Conservation (phyloP, 1,140 invertebrate genomes). For the Metopolophium dirhodum region DNA sequence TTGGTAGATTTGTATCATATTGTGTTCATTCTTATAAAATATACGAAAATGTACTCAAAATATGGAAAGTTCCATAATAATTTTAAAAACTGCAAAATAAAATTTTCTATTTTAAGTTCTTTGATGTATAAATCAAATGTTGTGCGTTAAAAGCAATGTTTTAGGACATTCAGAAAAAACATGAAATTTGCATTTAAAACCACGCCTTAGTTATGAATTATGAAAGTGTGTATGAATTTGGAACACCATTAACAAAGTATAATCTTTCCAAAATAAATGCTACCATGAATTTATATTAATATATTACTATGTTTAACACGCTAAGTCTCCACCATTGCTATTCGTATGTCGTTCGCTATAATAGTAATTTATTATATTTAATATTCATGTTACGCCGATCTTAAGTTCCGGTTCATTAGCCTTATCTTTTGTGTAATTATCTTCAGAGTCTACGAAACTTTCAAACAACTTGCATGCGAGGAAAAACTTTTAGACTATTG, state of each 20-base stretch:
- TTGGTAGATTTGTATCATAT: background rate
- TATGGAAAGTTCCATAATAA: background rate
- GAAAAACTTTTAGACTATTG: conserved; percentile 8
- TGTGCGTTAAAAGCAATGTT: background rate
- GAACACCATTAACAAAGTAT: background rate
- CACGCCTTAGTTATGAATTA: background rate
- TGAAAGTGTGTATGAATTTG: background rate
- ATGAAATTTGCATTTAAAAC: background rate
- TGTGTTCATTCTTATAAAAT: background rate
- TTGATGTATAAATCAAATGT: background rate
- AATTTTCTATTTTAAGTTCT: background rate
- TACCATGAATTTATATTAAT: background rate
- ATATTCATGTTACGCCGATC: conserved; percentile 20
- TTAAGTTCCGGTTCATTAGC: conserved; percentile 40
- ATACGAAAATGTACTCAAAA: background rate
- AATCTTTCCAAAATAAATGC: background rate
- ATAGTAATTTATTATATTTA: conserved; percentile 28
- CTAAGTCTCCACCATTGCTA: background rate
- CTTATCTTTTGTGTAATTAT: conserved; percentile 39
- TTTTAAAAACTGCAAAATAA: background rate
- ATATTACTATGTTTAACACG: background rate
- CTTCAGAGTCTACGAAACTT: background rate
- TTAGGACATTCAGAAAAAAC: background rate
- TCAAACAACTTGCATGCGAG: background rate
- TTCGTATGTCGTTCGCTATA: background rate